These are phyloP conservation scores for Falco cherrug DNA, from an alignment of 2,797 vertebrate species.

Conservation along the genomic window DNA sequence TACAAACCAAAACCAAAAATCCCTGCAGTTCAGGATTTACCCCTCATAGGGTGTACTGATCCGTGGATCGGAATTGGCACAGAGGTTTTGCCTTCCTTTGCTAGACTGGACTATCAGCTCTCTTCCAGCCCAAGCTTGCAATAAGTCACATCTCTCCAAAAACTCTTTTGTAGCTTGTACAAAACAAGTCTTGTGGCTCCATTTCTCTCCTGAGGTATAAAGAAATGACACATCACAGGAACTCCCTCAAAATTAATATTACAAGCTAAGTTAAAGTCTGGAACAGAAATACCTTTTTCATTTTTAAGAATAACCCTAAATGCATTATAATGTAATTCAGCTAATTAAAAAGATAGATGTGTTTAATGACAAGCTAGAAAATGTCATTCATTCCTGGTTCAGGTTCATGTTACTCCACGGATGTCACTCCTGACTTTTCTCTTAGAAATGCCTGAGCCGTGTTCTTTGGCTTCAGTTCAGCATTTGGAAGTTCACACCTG, in stretches of 20 bases:
- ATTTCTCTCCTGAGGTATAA: neutral
- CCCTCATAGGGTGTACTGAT: neutral
- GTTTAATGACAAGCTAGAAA: neutral
- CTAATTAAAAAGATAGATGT: neutral
- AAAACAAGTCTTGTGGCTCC: neutral
- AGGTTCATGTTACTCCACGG: neutral
- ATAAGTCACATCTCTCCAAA: neutral
- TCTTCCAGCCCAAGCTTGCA: neutral
- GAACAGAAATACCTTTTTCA: neutral
- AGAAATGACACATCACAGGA: neutral
- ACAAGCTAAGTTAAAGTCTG: neutral
- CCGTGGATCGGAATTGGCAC: neutral
- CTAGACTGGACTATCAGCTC: neutral
- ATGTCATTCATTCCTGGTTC: neutral
- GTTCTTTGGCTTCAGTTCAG: neutral
- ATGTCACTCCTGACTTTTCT: accelerated
- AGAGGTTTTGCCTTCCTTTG: neutral
- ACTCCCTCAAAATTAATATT: neutral
- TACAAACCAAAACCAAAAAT: neutral
- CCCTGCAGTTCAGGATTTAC: neutral
- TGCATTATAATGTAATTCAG: neutral
- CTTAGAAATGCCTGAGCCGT: neutral
- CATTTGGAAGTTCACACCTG: neutral
- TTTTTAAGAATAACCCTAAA: neutral
- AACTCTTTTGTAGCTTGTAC: neutral